phyloP scores from a whole-genome alignment of 1,140 invertebrate genomes.

The Bombus picipes region DNA sequence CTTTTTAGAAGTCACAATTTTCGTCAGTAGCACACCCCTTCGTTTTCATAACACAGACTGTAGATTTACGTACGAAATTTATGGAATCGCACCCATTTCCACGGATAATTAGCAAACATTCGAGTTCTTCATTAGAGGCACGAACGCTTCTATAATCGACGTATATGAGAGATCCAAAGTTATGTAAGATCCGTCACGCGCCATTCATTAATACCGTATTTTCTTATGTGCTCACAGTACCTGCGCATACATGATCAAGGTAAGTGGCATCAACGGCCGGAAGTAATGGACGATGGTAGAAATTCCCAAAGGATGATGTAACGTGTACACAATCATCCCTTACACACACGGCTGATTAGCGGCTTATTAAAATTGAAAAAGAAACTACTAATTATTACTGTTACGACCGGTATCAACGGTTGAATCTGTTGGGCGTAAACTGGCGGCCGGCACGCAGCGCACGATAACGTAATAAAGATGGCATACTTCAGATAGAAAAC shows the following conservation, averaged over 20 bases:
- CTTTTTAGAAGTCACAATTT: too few relatives aligned
- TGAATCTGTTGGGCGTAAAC: slow-evolving; percentile 67
- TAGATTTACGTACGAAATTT: not conserved
- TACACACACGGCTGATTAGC: slow-evolving; percentile 57
- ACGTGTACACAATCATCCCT: slow-evolving; percentile 36
- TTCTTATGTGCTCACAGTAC: not conserved
- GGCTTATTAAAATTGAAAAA: slow-evolving; percentile 73
- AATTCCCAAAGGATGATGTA: slow-evolving; percentile 38
- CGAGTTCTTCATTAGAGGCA: not conserved
- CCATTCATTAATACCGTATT: slow-evolving; percentile 26
- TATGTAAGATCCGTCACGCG: slow-evolving; percentile 5
- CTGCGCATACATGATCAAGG: slow-evolving; percentile 15
- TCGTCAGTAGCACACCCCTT: too few relatives aligned
- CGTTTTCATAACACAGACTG: too few relatives aligned
- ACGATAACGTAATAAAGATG: slow-evolving; percentile 76
- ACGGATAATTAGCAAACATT: not conserved
- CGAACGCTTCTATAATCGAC: not conserved
- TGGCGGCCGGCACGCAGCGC: slow-evolving; percentile 65
- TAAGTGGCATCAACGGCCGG: slow-evolving; percentile 46
- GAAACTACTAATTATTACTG: slow-evolving; percentile 72
- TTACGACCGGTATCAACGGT: slow-evolving; percentile 67
- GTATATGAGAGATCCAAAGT: not conserved
- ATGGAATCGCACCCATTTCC: not conserved
- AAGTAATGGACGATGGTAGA: slow-evolving; percentile 23
- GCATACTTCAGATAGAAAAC: slow-evolving; percentile 73